phyloP scores from a whole-genome alignment of 1,140 invertebrate species.

The Oryzaephilus surinamensis region DNA sequence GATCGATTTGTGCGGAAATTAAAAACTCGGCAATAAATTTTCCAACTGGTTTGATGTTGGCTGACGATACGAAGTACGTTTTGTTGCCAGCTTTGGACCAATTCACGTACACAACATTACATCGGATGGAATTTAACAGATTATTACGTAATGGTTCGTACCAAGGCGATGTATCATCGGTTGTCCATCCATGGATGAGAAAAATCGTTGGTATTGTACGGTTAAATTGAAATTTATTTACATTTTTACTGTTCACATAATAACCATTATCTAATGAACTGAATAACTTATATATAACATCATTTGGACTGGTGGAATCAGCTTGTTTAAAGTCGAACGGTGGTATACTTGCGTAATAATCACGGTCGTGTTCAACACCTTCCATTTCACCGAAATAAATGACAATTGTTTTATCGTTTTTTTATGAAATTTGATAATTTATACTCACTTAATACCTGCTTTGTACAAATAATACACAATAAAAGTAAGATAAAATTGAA shows the following conservation, averaged over 20 bases:
- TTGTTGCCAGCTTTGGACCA: slow-evolving; percentile 28
- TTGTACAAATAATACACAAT: too few relatives aligned
- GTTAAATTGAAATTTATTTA: slow-evolving; percentile 1
- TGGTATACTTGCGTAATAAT: neutral
- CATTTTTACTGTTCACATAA: neutral
- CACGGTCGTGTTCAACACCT: too few relatives aligned
- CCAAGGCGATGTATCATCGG: slow-evolving; percentile 15
- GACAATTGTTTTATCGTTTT: too few relatives aligned
- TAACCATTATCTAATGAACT: neutral
- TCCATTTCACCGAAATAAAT: too few relatives aligned
- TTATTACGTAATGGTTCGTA: slow-evolving; percentile 23
- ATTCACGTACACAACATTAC: slow-evolving; percentile 52
- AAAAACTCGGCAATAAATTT: slow-evolving; percentile 20
- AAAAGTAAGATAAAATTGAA: too few relatives aligned
- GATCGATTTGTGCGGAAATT: slow-evolving; percentile 5
- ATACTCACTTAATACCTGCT: too few relatives aligned
- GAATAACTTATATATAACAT: slow-evolving; percentile 8
- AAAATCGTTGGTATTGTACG: slow-evolving; percentile 10
- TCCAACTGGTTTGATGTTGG: slow-evolving; percentile 14
- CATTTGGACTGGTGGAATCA: slow-evolving; percentile 1
- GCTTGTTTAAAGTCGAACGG: slow-evolving; percentile 7
- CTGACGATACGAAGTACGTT: slow-evolving; percentile 12
- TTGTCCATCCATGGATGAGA: slow-evolving; percentile 21
- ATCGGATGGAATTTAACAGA: slow-evolving; percentile 42
- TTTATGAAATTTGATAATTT: too few relatives aligned